Evolutionary conservation across 1,140 invertebrate genomes (phyloP).

Genomic region (Argopecten irradians): DNA sequence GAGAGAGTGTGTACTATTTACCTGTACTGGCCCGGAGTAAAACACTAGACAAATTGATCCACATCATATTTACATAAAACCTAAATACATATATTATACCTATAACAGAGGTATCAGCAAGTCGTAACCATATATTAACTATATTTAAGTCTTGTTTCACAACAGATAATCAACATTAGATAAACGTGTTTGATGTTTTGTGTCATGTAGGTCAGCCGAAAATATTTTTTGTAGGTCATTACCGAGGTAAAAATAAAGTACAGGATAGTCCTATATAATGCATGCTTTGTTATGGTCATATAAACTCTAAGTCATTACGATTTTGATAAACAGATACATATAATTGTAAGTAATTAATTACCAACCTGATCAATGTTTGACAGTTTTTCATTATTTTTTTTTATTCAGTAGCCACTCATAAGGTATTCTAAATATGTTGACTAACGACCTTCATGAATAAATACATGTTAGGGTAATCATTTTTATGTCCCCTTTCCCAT

Average conservation of each 20-base stretch:
- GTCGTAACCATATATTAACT: neutral
- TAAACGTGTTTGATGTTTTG: neutral
- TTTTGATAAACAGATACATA: no score
- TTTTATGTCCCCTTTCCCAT: no score
- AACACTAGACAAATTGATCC: constrained; percentile 10
- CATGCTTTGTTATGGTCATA: neutral
- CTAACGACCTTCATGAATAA: neutral
- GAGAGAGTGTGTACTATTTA: neutral
- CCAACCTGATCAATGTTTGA: no score
- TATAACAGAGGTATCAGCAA: neutral
- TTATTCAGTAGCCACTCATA: no score
- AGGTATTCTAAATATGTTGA: no score
- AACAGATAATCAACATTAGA: neutral
- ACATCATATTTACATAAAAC: constrained; percentile 23
- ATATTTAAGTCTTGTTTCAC: neutral
- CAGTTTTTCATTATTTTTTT: no score
- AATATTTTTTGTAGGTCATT: neutral
- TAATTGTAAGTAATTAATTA: no score
- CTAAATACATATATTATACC: constrained; percentile 13
- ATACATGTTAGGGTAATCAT: neutral
- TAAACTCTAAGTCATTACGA: neutral
- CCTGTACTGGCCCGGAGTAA: neutral
- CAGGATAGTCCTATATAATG: neutral
- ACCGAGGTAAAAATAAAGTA: neutral
- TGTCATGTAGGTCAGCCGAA: neutral